phyloP scores from a whole-genome alignment of 2,113 vertebrate genomes.

The Jaculus jaculus region DNA sequence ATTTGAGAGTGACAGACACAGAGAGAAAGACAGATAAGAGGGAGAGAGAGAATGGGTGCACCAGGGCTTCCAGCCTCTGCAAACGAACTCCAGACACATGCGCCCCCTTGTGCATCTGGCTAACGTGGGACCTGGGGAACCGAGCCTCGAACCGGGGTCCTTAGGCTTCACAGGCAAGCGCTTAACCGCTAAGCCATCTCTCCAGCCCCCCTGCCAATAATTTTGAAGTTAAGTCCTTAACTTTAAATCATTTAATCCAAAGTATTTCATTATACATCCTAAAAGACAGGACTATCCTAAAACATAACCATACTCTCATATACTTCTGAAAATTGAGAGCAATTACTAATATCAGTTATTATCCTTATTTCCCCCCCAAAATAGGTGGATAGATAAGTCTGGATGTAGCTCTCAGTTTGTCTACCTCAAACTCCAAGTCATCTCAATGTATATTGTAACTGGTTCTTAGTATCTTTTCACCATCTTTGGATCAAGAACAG shows the following conservation, averaged over 20 bases:
- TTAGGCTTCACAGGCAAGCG: too few relatives aligned
- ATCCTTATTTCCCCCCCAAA: background rate
- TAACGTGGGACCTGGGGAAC: too few relatives aligned
- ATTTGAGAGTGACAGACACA: too few relatives aligned
- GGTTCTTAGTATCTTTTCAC: background rate
- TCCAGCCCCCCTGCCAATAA: background rate
- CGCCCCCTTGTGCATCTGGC: too few relatives aligned
- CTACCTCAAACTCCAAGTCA: slow-evolving; percentile 29
- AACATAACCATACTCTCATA: background rate
- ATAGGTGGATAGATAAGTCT: background rate
- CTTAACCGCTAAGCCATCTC: too few relatives aligned
- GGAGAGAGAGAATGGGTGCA: too few relatives aligned
- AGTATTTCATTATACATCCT: slow-evolving; percentile 7
- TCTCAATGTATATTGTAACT: background rate
- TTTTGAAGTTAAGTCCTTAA: slow-evolving; percentile 9
- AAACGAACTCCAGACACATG: too few relatives aligned
- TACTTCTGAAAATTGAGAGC: background rate
- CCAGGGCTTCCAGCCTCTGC: too few relatives aligned
- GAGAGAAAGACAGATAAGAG: too few relatives aligned
- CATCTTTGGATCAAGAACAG: background rate
- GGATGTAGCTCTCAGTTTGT: background rate
- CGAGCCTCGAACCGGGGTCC: too few relatives aligned
- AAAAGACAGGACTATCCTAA: background rate
- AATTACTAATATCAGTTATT: slow-evolving; percentile 2
- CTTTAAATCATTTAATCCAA: background rate